Evolutionary conservation across 2,888 invertebrate genomes (phyloP).

Genomic region (Pyrrhosoma nymphula): DNA sequence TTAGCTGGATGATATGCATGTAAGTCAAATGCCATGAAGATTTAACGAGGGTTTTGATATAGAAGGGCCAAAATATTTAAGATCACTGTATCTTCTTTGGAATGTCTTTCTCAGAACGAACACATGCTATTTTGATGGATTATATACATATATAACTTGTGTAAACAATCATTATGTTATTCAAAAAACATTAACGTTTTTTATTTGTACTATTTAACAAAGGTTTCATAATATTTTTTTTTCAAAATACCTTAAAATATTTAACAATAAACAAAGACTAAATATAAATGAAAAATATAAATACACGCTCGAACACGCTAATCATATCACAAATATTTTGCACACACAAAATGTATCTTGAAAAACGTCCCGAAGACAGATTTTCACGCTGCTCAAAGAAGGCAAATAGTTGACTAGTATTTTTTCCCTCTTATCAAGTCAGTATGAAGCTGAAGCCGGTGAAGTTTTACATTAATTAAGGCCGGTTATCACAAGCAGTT

Average conservation of each 20-base stretch:
- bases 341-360: background rate
- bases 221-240: slow-evolving; percentile 3
- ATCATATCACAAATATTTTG: slow-evolving; percentile 8
- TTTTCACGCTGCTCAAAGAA: background rate
- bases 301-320: background rate
- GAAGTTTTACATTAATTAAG: background rate
- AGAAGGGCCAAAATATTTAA: background rate
- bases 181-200: slow-evolving; percentile 19
- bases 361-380: background rate
- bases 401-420: background rate
- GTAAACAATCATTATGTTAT: background rate
- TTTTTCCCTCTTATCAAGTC: background rate
- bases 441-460: background rate
- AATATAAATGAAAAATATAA: slow-evolving; percentile 35
- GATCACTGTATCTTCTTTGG: background rate
- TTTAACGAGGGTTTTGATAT: background rate
- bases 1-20: background rate
- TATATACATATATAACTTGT: background rate
- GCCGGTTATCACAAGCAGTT: background rate
- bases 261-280: slow-evolving; percentile 21
- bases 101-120: background rate
- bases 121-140: background rate
- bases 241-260: background rate
- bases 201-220: slow-evolving; percentile 22
- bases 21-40: background rate